Evolutionary conservation across 2,113 vertebrate species (phyloP).

Genomic region (Castor canadensis): DNA sequence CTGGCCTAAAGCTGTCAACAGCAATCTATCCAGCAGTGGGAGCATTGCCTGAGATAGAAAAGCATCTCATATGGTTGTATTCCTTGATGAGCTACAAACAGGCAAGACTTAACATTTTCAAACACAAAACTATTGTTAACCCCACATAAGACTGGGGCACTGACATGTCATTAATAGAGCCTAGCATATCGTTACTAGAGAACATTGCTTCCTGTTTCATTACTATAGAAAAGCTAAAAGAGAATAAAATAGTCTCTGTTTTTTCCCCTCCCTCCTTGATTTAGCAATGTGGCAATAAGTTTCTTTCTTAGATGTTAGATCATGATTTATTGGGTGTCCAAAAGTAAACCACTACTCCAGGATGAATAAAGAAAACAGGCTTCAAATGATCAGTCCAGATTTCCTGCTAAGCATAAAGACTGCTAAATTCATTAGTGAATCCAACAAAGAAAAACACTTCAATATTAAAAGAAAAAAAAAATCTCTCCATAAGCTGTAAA

Average conservation of each 20-base stretch:
- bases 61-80: not conserved
- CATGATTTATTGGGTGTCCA: conserved; percentile 88
- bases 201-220: conserved; percentile 25
- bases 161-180: conserved; percentile 41
- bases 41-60: conserved; percentile 55
- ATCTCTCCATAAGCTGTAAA: conserved; percentile 61
- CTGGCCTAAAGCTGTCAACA: conserved; percentile 75
- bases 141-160: not conserved
- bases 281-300: conserved; percentile 70
- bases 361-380: conserved; percentile 86
- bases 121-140: conserved; percentile 26
- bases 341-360: conserved; percentile 80
- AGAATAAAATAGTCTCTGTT: not conserved
- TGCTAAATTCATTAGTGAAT: conserved; percentile 87
- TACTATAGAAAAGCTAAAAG: conserved; percentile 29
- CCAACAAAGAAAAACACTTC: conserved; percentile 80
- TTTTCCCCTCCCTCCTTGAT: conserved; percentile 45
- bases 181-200: conserved; percentile 38
- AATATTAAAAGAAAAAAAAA: conserved; percentile 53
- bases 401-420: conserved; percentile 84
- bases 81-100: conserved; percentile 65
- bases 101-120: conserved; percentile 57
- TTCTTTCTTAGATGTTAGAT: conserved; percentile 82
- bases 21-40: conserved; percentile 64
- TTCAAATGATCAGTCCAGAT: conserved; percentile 84